These are phyloP conservation scores for Caradrina clavipalpis DNA, from an alignment of 2,888 invertebrate genomes.

Conservation along the genomic window DNA sequence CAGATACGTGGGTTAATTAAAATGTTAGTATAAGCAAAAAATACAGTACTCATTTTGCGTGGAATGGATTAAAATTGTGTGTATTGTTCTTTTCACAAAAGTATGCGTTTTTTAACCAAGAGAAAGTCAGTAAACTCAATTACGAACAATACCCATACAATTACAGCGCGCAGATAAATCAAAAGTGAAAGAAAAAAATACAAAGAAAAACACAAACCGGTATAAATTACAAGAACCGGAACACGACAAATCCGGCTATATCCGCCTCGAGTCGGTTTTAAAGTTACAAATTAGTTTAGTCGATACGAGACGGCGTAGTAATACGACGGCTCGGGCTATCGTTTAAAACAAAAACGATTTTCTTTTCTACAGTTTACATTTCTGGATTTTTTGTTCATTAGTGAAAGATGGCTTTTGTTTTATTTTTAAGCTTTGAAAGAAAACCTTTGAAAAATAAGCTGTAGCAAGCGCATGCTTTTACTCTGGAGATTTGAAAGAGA, in stretches of 20 bases:
- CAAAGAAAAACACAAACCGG: conserved; percentile 39
- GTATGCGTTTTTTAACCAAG: neutral
- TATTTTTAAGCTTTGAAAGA: neutral
- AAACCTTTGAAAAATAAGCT: neutral
- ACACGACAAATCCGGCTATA: conserved; percentile 62
- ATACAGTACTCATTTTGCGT: no score
- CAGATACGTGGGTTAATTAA: no score
- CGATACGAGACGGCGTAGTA: conserved; percentile 50
- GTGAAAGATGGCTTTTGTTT: conserved; percentile 5
- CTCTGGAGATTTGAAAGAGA: conserved; percentile 11
- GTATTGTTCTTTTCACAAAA: neutral
- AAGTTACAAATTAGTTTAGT: conserved; percentile 70
- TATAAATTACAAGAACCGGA: conserved; percentile 52
- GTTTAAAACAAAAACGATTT: conserved; percentile 50
- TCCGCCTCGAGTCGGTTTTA: conserved; percentile 63
- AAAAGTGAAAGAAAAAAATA: conserved; percentile 23
- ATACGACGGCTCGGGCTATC: conserved; percentile 34
- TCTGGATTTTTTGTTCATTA: conserved; percentile 11
- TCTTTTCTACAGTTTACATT: conserved; percentile 27
- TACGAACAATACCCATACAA: conserved; percentile 27
- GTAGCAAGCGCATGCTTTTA: neutral
- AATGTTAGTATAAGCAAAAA: no score
- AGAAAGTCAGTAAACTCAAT: neutral
- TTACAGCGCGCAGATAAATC: conserved; percentile 32
- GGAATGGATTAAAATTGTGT: no score